Percentiles rank a stretch among this genome's conserved stretches.
These are phyloP conservation scores for Steinernema carpocapsae DNA, from an alignment of 2,888 invertebrate species.

Conservation along the genomic window DNA sequence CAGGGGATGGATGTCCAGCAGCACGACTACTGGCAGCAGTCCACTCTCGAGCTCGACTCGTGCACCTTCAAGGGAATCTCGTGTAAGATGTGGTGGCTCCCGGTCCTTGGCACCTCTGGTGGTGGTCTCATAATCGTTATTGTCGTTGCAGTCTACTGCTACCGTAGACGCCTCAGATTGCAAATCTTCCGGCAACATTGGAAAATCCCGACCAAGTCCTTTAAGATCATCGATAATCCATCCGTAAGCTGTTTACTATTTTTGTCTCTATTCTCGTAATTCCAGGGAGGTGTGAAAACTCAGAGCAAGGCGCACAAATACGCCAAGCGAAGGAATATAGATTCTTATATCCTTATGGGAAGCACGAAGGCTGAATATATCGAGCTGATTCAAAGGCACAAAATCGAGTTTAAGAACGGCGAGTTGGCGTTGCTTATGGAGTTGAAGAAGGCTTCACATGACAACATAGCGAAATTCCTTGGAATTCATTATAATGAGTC, in stretches of 20 bases:
- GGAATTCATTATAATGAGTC: constrained; percentile 64
- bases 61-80: no score
- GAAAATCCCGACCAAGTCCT: constrained; percentile 48
- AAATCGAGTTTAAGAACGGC: constrained; percentile 53
- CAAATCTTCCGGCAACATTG: constrained; percentile 60
- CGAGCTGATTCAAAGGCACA: constrained; percentile 51
- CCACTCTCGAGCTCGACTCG: no score
- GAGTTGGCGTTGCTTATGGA: constrained; percentile 58
- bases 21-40: no score
- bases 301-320: constrained; percentile 53
- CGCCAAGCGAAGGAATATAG: constrained; percentile 54
- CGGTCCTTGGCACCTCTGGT: constrained; percentile 41
- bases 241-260: neutral
- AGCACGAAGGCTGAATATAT: constrained; percentile 62
- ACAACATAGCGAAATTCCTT: constrained; percentile 61
- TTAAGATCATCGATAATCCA: constrained; percentile 27
- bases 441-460: constrained; percentile 61
- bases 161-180: constrained; percentile 39
- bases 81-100: no score
- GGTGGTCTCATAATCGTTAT: constrained; percentile 42
- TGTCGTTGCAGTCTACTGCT: constrained; percentile 26
- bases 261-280: neutral
- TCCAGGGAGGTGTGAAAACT: neutral
- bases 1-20: no score
- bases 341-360: constrained; percentile 59